phyloP scores from a whole-genome alignment of 2,888 invertebrate species.

The Synanthedon formicaeformis region DNA sequence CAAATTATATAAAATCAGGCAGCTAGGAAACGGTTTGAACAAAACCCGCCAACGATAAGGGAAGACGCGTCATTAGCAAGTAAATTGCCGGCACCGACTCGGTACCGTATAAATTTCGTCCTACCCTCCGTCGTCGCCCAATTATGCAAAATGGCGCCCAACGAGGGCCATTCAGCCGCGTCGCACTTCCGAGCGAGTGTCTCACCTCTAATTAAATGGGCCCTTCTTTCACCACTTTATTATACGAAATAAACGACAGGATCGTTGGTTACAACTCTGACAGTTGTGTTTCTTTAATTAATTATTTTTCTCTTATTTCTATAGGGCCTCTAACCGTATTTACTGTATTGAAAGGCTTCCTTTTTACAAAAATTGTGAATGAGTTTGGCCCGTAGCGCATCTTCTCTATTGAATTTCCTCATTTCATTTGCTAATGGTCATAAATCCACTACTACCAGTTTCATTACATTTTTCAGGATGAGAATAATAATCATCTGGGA shows the following conservation, averaged over 20 bases:
- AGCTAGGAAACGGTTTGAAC: conserved; percentile 3
- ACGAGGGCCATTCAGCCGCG: conserved; percentile 61
- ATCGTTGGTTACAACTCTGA: conserved; percentile 9
- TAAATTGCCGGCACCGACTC: conserved; percentile 60
- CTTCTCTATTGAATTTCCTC: no score
- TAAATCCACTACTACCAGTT: not conserved
- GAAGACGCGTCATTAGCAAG: conserved; percentile 67
- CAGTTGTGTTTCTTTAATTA: not conserved
- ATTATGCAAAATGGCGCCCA: conserved; percentile 70
- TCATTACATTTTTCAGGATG: not conserved
- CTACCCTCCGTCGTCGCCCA: conserved; percentile 58
- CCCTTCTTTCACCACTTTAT: conserved; percentile 66
- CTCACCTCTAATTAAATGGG: conserved; percentile 68
- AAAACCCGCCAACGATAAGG: conserved; percentile 42
- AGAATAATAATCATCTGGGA: no score
- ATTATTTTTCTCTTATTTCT: not conserved
- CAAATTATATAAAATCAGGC: not conserved
- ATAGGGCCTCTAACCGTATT: not conserved
- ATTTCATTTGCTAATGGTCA: no score
- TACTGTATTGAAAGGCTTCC: not conserved
- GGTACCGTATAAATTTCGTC: conserved; percentile 64
- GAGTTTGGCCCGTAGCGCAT: no score
- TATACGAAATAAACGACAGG: conserved; percentile 61
- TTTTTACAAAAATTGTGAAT: not conserved
- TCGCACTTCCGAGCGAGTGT: conserved; percentile 55